Conservation (phyloP, 2,113 vertebrate genomes). For the Vanacampus margaritifer region DNA sequence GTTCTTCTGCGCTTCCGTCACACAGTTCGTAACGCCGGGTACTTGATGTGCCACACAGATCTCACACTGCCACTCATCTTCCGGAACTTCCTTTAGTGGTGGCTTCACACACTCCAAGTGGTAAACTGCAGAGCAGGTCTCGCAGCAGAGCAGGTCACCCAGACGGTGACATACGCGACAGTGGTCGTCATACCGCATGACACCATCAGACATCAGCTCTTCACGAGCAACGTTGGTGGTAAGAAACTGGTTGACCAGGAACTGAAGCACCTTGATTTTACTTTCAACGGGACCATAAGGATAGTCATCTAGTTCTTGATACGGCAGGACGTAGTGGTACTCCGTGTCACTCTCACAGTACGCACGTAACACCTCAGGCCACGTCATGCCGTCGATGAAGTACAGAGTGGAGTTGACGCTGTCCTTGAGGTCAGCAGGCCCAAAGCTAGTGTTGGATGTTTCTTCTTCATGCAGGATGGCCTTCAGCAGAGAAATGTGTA, state of each 20-base stretch:
- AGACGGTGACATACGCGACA: constrained; percentile 97
- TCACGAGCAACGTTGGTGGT: constrained; percentile 97
- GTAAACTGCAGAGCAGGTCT: constrained; percentile 95
- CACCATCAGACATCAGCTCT: constrained; percentile 95
- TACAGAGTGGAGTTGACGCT: constrained; percentile 96
- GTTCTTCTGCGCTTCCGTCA: constrained; percentile 93
- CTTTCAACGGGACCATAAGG: constrained; percentile 89
- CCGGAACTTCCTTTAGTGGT: constrained; percentile 89
- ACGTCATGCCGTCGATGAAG: constrained; percentile 98
- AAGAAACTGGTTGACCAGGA: constrained; percentile 96
- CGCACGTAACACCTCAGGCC: constrained; percentile 92
- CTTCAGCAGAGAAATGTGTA: constrained; percentile 89
- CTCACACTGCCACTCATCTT: constrained; percentile 99
- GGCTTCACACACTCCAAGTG: constrained; percentile 97
- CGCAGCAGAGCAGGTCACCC: constrained; percentile 95
- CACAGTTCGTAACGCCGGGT: constrained; percentile 92
- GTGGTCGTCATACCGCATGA: constrained; percentile 94
- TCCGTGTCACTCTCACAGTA: constrained; percentile 96
- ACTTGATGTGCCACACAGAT: constrained; percentile 95
- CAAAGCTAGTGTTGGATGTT: constrained; percentile 96
- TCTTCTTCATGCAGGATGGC: constrained; percentile 96
- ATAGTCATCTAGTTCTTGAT: constrained; percentile 91
- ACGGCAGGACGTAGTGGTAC: constrained; percentile 89
- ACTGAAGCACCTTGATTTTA: constrained; percentile 96
- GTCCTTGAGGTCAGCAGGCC: constrained; percentile 96